Conservation (phyloP, 2,113 vertebrate genomes). For the Platysternon megacephalum region DNA sequence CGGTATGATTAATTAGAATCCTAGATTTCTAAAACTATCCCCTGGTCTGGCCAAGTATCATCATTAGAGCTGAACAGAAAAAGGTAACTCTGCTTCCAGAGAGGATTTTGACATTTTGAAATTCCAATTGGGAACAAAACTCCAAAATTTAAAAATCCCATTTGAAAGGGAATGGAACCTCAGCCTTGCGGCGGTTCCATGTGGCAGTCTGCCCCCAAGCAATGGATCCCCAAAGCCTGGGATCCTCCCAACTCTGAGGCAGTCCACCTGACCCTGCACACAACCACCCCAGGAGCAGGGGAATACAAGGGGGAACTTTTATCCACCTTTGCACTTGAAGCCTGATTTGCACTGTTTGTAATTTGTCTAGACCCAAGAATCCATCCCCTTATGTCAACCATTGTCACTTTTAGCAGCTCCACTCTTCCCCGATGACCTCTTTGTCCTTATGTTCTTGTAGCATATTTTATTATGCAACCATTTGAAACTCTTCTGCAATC, state of each 20-base stretch:
- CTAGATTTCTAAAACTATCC: neutral
- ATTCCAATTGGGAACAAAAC: neutral
- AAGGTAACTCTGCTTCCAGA: neutral
- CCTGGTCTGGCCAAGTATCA: neutral
- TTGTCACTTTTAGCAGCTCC: neutral
- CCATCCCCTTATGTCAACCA: neutral
- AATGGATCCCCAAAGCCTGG: neutral
- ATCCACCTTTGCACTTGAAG: accelerated
- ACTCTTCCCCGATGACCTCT: neutral
- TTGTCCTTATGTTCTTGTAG: slow-evolving; percentile 43
- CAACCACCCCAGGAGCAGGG: neutral
- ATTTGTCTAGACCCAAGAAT: neutral
- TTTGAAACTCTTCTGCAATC: slow-evolving; percentile 37
- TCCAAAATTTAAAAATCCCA: neutral
- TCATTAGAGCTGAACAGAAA: neutral
- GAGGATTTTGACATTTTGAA: neutral
- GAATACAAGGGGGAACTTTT: neutral
- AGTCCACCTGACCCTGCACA: neutral
- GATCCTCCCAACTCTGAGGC: neutral
- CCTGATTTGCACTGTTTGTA: neutral
- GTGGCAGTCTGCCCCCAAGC: neutral
- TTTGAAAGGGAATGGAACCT: neutral
- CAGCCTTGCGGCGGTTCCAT: neutral
- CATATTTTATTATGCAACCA: slow-evolving; percentile 44
- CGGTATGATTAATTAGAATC: neutral